Conservation (phyloP, 2,113 vertebrate species). For the Herpailurus yagouaroundi region DNA sequence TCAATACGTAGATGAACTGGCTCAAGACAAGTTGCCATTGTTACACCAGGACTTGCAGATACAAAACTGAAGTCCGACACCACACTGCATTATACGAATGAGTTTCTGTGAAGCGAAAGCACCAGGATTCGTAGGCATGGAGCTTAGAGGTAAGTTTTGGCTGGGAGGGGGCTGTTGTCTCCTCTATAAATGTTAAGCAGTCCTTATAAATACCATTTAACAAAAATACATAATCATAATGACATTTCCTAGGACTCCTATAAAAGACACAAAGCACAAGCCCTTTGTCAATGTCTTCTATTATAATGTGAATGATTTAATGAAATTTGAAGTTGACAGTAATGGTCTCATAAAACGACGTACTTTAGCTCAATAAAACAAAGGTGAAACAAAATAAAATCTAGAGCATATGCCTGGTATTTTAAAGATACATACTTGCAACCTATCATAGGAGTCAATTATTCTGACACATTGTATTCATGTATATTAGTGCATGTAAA, state of each 20-base stretch:
- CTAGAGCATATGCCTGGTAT: constrained; percentile 23
- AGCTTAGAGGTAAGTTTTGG: neutral
- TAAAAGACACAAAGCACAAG: constrained; percentile 16
- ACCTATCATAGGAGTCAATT: neutral
- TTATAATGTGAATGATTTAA: constrained; percentile 46
- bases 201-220: constrained; percentile 13
- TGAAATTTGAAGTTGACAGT: constrained; percentile 36
- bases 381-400: constrained; percentile 54
- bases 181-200: constrained; percentile 41
- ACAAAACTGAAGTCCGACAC: neutral
- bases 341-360: constrained; percentile 42
- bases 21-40: neutral
- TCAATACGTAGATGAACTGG: neutral
- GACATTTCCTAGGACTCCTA: constrained; percentile 46
- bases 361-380: constrained; percentile 53
- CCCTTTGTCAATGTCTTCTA: neutral
- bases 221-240: constrained; percentile 48
- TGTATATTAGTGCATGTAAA: neutral
- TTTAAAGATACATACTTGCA: constrained; percentile 44
- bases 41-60: neutral
- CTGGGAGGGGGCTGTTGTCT: neutral
- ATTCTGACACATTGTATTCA: neutral
- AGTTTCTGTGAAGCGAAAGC: neutral
- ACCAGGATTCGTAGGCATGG: neutral
- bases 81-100: neutral